phyloP scores from a whole-genome alignment of 2,888 invertebrate genomes.

The Sinelater perroti region DNA sequence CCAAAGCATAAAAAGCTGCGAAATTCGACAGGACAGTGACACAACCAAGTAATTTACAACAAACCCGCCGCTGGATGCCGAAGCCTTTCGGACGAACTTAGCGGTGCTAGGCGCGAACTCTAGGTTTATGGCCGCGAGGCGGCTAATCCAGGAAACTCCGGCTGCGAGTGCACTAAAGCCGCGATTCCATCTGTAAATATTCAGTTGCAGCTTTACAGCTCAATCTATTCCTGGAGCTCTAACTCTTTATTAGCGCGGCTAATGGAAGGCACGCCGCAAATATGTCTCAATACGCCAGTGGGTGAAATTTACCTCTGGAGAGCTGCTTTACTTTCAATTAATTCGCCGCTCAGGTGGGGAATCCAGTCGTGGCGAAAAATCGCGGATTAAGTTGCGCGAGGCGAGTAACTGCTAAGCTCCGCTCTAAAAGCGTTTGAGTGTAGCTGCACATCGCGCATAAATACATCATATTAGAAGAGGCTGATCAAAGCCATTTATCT shows the following conservation, averaged over 20 bases:
- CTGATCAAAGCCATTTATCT: slow-evolving; percentile 8
- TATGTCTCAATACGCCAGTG: slow-evolving; percentile 5
- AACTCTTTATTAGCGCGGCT: slow-evolving; percentile 5
- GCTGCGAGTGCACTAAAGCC: neutral
- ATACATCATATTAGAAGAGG: neutral
- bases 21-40: no score
- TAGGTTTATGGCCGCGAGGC: no score
- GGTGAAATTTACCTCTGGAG: slow-evolving; percentile 7
- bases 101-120: no score
- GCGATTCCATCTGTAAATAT: neutral
- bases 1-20: no score
- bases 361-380: slow-evolving; percentile 12
- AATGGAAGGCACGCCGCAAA: slow-evolving; percentile 1
- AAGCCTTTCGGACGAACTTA: no score
- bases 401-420: neutral
- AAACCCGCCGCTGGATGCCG: no score
- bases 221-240: slow-evolving; percentile 1
- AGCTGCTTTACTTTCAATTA: slow-evolving; percentile 16
- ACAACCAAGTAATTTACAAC: no score
- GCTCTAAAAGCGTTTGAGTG: neutral
- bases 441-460: no score
- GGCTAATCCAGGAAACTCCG: no score
- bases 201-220: slow-evolving; percentile 6
- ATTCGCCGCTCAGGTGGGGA: slow-evolving; percentile 2
- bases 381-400: neutral